Evolutionary conservation across 2,888 invertebrate species (phyloP).

Genomic region (Rhimphoctona megacephalus): DNA sequence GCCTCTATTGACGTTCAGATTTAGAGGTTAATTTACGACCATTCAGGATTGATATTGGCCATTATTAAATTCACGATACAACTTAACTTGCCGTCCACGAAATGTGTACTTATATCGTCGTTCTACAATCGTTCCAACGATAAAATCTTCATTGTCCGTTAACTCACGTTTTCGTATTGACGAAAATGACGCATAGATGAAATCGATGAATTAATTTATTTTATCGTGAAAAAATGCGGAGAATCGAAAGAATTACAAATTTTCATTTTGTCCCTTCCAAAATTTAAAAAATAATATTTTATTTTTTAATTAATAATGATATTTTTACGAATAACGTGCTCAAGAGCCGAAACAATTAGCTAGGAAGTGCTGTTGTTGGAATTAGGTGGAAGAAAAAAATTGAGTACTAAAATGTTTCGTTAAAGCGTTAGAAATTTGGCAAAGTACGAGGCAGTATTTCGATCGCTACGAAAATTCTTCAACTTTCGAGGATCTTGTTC

Average conservation of each 20-base stretch:
- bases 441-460: conserved; percentile 23
- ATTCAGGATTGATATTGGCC: conserved; percentile 5
- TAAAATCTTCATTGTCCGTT: not conserved
- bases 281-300: too few species aligned
- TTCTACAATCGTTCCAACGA: not conserved
- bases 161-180: not conserved
- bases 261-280: too few species aligned
- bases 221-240: not conserved
- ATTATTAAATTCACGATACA: not conserved
- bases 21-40: not conserved
- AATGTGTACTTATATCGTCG: not conserved
- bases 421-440: conserved; percentile 2
- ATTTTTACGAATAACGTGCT: not conserved
- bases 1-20: not conserved
- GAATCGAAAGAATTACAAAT: too few species aligned
- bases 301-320: too few species aligned
- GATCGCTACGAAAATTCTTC: conserved; percentile 28
- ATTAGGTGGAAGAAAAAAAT: not conserved
- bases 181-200: not conserved
- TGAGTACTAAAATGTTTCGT: not conserved
- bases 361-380: not conserved
- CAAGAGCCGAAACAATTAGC: not conserved
- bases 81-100: not conserved
- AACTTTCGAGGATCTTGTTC: conserved; percentile 41
- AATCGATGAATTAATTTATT: not conserved